Evolutionary conservation across 2,888 invertebrate species (phyloP), one percentile per base, ranked within the genome.

Genomic region (Limnephilus rhombicus): DNA sequence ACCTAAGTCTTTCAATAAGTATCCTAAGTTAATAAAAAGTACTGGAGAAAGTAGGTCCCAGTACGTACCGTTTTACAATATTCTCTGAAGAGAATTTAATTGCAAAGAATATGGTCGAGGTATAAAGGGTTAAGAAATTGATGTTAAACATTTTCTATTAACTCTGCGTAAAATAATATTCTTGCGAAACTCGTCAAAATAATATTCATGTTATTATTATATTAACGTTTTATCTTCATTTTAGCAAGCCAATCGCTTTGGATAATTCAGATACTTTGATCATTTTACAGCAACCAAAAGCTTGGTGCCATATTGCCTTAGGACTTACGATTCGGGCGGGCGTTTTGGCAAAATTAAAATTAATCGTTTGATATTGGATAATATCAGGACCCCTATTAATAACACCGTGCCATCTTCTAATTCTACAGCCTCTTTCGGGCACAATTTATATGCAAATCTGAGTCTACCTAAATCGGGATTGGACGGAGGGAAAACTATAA

Each of bases 361-460:
- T 80, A 90, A 90, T 90, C 90, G 85, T 85, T 85, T 37, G 85
- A 90, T 90, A 90, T 90, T 90, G 90, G 90, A 90, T 90, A 90
- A 90, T 85, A 90, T 90, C 53, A 80, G 85, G 90, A 90, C 90
- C 91, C 80, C 85, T 45, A 91, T 91, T 91, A 89, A 89, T 85
- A 91, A 89, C 29, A 37, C 80, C 88, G 68, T 37, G 45, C 89
- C 91, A 89, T 85, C 49, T 86, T 83, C 85, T 53, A 85, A 85
- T 89, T 83, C 80, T 31, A 31, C 34, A 34, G 89, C 83, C 49
- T 85, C 82, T 88, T 89, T 89, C 41, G 83, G 83, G 80, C 86
- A 89, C 85, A 91, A 91, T 91, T 91, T 89, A 89, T 91, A 91
- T 91, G 91, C 80, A 91, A 91, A 91, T 91, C 90, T 85, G 85